Percentiles rank a stretch among this genome's conserved stretches.
Conservation (phyloP, 2,888 invertebrate species). For the Tetropium fuscum region DNA sequence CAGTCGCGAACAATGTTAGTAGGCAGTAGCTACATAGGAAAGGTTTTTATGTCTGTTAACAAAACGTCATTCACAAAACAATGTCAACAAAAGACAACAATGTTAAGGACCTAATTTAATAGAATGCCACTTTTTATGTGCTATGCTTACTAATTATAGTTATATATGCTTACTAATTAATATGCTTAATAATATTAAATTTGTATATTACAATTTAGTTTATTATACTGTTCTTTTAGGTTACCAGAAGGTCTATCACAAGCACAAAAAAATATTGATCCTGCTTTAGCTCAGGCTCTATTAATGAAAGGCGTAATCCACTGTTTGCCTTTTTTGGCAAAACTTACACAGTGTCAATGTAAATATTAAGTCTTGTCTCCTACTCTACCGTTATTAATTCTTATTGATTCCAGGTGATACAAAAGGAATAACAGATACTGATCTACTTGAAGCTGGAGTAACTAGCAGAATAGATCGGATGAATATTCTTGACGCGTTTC, state of each 20-base stretch:
- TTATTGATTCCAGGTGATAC: conserved; percentile 56
- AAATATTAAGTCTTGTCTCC: conserved; percentile 41
- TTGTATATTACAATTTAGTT: no score
- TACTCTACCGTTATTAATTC: not conserved
- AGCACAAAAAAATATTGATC: conserved; percentile 74
- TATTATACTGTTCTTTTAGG: no score
- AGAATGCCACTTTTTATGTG: no score
- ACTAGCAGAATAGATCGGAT: conserved; percentile 70
- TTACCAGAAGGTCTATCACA: conserved; percentile 74
- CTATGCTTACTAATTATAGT: no score
- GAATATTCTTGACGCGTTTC: conserved; percentile 74
- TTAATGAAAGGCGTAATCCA: conserved; percentile 80
- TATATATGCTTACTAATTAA: no score
- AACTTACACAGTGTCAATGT: conserved; percentile 69
- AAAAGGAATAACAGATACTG: conserved; percentile 68
- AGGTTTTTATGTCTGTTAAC: no score
- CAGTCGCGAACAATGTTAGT: no score
- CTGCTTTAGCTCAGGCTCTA: conserved; percentile 75
- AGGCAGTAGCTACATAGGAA: no score
- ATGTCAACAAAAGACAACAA: no score
- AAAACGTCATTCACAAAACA: no score
- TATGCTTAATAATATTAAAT: no score
- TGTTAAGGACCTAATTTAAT: no score
- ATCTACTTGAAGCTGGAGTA: conserved; percentile 72
- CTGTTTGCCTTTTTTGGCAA: conserved; percentile 80